These are phyloP conservation scores for Ethmia dodecea DNA, from an alignment of 2,888 invertebrate species.

Conservation along the genomic window DNA sequence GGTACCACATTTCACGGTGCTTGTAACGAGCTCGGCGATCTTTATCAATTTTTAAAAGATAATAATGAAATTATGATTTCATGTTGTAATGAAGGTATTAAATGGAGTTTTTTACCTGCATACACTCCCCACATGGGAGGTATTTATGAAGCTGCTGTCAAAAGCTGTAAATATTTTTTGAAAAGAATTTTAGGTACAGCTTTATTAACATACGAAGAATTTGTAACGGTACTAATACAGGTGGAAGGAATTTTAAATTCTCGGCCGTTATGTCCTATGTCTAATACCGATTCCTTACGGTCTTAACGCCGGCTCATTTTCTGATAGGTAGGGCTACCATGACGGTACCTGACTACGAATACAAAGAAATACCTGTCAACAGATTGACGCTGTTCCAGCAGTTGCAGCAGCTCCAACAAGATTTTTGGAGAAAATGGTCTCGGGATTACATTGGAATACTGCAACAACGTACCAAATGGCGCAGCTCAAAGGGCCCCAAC, in stretches of 20 bases:
- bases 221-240: conserved; percentile 8
- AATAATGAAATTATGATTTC: not conserved
- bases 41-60: conserved; percentile 2
- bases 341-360: conserved; percentile 11
- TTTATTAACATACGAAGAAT: conserved; percentile 12
- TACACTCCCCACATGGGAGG: conserved; percentile 18
- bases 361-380: conserved; percentile 6
- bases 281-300: conserved; percentile 19
- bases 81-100: conserved; percentile 1
- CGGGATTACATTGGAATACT: conserved; percentile 14
- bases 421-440: not conserved
- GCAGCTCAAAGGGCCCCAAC: not conserved
- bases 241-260: conserved; percentile 26
- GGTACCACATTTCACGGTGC: conserved; percentile 9
- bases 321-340: conserved; percentile 23
- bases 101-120: conserved; percentile 17
- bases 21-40: conserved; percentile 6
- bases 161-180: conserved; percentile 5
- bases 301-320: conserved; percentile 31
- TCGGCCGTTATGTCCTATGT: conserved; percentile 21
- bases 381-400: conserved; percentile 9
- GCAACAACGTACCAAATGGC: not conserved
- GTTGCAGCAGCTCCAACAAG: conserved; percentile 8
- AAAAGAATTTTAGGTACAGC: conserved; percentile 7
- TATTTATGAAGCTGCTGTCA: conserved; percentile 14